Evolutionary conservation across 2,888 invertebrate species (phyloP).

Genomic region (Dicranocentrus wangi): DNA sequence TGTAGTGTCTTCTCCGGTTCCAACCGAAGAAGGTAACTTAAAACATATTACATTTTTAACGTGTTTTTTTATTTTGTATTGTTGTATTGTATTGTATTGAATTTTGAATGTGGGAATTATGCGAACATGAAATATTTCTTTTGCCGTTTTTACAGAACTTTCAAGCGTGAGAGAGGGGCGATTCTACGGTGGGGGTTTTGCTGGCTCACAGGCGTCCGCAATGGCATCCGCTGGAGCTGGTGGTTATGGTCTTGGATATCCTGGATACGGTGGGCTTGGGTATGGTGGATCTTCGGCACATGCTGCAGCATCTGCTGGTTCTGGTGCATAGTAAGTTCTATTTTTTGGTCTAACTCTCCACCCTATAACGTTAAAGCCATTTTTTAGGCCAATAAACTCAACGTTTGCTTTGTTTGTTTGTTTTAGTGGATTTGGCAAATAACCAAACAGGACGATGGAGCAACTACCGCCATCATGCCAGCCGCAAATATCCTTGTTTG

Average conservation of each 20-base stretch:
- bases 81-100: not conserved
- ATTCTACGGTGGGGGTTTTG: not conserved
- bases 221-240: not conserved
- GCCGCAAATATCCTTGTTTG: too few species aligned
- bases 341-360: too few species aligned
- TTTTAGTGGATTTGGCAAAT: too few species aligned
- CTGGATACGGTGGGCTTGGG: not conserved
- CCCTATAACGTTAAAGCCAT: too few species aligned
- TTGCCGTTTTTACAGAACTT: not conserved
- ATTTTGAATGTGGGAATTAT: not conserved
- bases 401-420: too few species aligned
- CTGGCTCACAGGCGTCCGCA: conserved; percentile 1
- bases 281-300: not conserved
- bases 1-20: not conserved
- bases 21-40: not conserved
- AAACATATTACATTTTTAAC: not conserved
- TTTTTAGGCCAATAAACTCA: too few species aligned
- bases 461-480: too few species aligned
- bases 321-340: conserved; percentile 1
- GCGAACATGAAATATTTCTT: not conserved
- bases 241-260: not conserved
- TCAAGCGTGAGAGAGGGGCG: not conserved
- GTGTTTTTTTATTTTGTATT: not conserved
- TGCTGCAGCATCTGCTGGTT: too few species aligned
- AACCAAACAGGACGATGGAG: too few species aligned